These are phyloP conservation scores for Cheirogaleus medius DNA, from an alignment of 2,113 vertebrate genomes.

Conservation along the genomic window DNA sequence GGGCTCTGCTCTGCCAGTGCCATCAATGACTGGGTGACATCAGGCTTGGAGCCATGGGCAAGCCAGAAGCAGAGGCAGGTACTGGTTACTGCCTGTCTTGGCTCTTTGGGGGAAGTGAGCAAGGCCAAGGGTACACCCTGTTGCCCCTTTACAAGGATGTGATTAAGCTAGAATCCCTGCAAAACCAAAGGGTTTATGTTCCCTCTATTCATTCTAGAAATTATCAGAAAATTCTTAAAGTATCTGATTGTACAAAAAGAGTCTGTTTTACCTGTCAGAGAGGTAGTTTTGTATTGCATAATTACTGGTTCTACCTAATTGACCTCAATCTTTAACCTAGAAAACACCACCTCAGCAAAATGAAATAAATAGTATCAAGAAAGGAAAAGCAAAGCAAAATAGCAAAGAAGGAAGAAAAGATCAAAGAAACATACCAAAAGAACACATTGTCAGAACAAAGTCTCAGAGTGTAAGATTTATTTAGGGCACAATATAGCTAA, in stretches of 20 bases:
- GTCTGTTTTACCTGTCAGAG: background rate
- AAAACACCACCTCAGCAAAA: background rate
- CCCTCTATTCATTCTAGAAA: background rate
- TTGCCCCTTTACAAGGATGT: background rate
- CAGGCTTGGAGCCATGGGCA: background rate
- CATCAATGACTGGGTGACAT: background rate
- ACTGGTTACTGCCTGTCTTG: background rate
- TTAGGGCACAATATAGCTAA: background rate
- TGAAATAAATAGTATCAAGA: constrained; percentile 20
- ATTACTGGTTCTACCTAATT: background rate
- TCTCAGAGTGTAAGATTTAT: constrained; percentile 3
- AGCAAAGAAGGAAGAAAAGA: background rate
- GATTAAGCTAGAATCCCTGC: background rate
- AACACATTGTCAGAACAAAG: background rate
- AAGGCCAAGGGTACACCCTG: background rate
- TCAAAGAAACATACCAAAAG: background rate
- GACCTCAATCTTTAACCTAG: background rate
- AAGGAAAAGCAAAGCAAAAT: background rate
- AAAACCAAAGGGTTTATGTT: background rate
- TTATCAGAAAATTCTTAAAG: background rate
- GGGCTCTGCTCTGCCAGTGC: background rate
- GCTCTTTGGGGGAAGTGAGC: background rate
- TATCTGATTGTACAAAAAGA: background rate
- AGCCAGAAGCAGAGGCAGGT: background rate
- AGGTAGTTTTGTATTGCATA: background rate